Conservation (phyloP, 1,140 invertebrate genomes). For the Phortica variegata region DNA sequence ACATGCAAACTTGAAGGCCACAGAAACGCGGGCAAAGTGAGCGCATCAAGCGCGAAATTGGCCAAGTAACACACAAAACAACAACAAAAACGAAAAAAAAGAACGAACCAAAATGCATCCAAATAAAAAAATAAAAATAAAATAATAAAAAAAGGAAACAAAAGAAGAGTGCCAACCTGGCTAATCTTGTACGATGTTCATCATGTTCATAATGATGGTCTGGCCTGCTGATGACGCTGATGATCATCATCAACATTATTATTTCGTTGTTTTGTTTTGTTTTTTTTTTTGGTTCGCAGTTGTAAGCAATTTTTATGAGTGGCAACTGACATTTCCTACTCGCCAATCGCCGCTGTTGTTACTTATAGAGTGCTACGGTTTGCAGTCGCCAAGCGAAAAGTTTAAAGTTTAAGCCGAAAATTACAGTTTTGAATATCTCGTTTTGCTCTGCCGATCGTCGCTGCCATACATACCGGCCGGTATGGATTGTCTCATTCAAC, state of each 20-base stretch:
- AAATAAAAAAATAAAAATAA: conserved; percentile 3
- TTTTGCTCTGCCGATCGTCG: no score
- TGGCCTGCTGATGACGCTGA: no score
- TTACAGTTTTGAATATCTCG: conserved; percentile 23
- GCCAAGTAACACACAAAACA: conserved; percentile 30
- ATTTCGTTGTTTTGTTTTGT: conserved; percentile 13
- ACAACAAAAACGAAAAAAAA: conserved; percentile 25
- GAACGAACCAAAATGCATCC: no score
- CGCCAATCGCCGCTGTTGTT: conserved; percentile 10
- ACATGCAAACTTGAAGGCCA: conserved; percentile 17
- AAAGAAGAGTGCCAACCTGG: no score
- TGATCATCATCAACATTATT: conserved; percentile 32
- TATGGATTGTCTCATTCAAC: conserved; percentile 1
- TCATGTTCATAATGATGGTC: no score
- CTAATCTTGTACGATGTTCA: conserved; percentile 50
- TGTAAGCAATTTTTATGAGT: conserved; percentile 48
- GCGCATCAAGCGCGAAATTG: conserved; percentile 5
- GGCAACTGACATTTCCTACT: conserved; percentile 52
- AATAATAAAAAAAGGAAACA: no score
- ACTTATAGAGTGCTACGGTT: not conserved
- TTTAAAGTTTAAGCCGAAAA: conserved; percentile 47
- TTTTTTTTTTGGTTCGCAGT: no score
- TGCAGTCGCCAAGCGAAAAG: conserved; percentile 23
- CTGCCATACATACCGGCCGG: no score
- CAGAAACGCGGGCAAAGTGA: conserved; percentile 29